Evolutionary conservation across 2,797 vertebrate species (phyloP), one percentile per base, ranked within the genome.

Genomic region (Urophycis tenuis): DNA sequence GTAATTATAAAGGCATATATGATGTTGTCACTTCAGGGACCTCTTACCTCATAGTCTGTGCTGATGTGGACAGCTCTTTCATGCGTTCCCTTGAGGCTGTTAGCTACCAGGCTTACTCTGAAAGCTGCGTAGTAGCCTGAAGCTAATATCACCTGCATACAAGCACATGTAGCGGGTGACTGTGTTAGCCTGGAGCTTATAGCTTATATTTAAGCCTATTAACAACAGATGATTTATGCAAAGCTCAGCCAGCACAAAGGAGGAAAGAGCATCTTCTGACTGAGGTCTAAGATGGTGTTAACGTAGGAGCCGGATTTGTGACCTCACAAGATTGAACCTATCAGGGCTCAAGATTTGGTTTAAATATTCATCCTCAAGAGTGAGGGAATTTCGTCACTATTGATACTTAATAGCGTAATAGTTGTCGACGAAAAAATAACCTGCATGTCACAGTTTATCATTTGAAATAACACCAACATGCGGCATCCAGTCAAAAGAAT

Each of bases 21-120:
- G 53, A 25, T n/a, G 22, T 60, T 14, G n/a, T 29, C 53, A 9
- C 2, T 1, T 5, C 5, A 73, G 3, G 0, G 10, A 32, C 2
- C 2, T 45, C 85, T n/a, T 90, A 99, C 98, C 95, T 99, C 96
- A 83, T 97, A 99, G 88, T 98, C 98, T 87, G 97, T 99, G 0
- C 95, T 96, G 80, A 99, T 95, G 89, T 99, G 97, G 79, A 99
- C 91, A 70, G 96, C 97, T 86, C 96, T 97, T 25, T 99, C 97
- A 49, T 97, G 96, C 72, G 91, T 84, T 32, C 97, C 97, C 91
- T 99, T 96, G 80, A 99, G 93, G 4, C 95, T 93, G 81, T 96
- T 96, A 0, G 96, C 95, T 84, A 93, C 92, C 75, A 99, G 90
- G 64, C 93, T 96, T 82, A 99, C 95, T 91, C 95, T 94, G 90